Base-by-base conservation (phyloP, 2,888 invertebrate genomes). In the Sesia bembeciformis region DNA sequence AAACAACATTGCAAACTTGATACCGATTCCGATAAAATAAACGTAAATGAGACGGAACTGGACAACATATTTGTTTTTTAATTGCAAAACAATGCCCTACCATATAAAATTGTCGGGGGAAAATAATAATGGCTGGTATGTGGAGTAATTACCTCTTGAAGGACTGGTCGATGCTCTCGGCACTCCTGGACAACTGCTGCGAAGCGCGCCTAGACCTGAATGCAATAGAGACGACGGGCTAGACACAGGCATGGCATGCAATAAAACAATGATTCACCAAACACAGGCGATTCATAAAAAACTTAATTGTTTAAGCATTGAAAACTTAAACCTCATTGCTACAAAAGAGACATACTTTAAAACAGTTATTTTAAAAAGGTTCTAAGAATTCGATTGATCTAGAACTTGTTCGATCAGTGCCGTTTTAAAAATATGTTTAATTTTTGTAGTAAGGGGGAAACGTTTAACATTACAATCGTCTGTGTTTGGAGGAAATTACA, bases 201-300 rank as follows among this genome's bases (percentile, higher is more conserved):
- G 96, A 96, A 78, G 95, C 94, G 83, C 96, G 94, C 83, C 96
- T 94, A 91, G 95, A 95, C 94, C 96, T 96, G 92, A 81, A 90
- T 90, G 90, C 89, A 90, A 90, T 81, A 90, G 81, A 90, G 74
- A 86, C 83, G 80, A 79, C 76, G 75, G 76, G 80, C 83, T 88
- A 90, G 76, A 84, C 81, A 85, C 81, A 84, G 77, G 78, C 85
- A 76, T 72, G 70, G 75, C 87, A 88, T 86, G 86, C 87, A 81
- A 73, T 66, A 74, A 64, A 50, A 50, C 7, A 50, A 6, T 23
- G 23, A 8, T 46, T 8, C 46, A 46, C 46, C 46, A 46, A 8
- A 46, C 46, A 8, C 5, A 46, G 46, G 23, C 23, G 46, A 46
- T 46, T 46, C 46, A 46, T 8, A 41, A 6, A 41, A 41, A 41